phyloP scores from a whole-genome alignment of 2,888 invertebrate genomes.

The Crematogaster levior region DNA sequence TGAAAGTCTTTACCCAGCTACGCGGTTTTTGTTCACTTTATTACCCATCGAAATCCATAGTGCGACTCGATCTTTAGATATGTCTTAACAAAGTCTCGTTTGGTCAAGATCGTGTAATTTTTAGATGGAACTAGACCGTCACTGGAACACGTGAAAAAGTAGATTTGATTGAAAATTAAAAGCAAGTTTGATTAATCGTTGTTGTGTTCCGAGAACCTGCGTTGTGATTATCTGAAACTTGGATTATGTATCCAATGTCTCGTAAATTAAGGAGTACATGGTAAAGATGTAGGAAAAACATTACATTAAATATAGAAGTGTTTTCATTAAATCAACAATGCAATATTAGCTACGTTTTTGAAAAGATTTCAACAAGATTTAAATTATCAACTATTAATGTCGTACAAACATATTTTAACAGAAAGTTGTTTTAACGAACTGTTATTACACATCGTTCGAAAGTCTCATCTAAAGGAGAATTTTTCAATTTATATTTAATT shows the following conservation, averaged over 20 bases:
- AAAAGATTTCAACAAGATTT: neutral
- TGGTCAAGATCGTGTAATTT: neutral
- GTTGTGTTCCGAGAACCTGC: neutral
- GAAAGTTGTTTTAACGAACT: neutral
- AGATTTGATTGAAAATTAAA: neutral
- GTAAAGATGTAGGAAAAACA: neutral
- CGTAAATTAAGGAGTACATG: neutral
- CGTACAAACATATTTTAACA: neutral
- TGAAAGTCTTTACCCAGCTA: slow-evolving; percentile 58
- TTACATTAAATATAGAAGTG: neutral
- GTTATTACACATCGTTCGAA: slow-evolving; percentile 1
- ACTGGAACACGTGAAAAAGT: neutral
- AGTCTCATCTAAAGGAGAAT: neutral
- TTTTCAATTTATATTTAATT: neutral
- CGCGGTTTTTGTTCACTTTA: neutral
- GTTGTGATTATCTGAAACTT: neutral
- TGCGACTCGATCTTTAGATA: neutral
- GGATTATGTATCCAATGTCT: neutral
- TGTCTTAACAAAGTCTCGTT: neutral
- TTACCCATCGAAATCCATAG: neutral
- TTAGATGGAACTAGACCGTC: neutral
- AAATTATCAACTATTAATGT: neutral
- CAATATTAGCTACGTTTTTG: neutral
- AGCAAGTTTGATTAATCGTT: neutral
- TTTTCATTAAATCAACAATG: neutral